Conservation (phyloP, 2,797 vertebrate genomes). For the Myripristis murdjan region DNA sequence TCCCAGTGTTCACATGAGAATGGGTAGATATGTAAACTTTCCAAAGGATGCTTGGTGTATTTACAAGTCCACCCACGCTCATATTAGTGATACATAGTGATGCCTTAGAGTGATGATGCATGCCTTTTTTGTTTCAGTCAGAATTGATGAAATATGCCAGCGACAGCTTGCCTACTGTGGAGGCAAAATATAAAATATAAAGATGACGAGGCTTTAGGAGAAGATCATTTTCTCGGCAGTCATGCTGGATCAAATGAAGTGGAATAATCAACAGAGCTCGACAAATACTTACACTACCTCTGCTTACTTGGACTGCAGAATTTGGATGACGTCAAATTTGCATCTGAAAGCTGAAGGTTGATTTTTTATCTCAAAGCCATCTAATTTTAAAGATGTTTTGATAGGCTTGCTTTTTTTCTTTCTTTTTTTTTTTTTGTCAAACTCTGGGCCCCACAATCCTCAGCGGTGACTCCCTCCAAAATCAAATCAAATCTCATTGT, state of each 20-base stretch:
- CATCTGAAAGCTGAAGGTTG: no score
- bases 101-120: background rate
- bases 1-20: conserved; percentile 67
- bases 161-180: background rate
- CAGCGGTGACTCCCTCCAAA: conserved; percentile 52
- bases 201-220: background rate
- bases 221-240: background rate
- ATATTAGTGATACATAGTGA: conserved; percentile 15
- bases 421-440: background rate
- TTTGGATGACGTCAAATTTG: background rate
- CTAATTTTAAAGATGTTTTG: no score
- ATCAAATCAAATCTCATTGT: conserved; percentile 73
- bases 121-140: conserved; percentile 1
- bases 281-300: no score
- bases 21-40: conserved; percentile 58
- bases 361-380: no score
- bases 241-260: background rate
- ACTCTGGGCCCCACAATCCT: conserved; percentile 30
- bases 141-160: background rate
- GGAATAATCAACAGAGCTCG: background rate
- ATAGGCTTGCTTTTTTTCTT: no score
- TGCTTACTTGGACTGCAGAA: background rate
- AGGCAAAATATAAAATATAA: background rate
- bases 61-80: conserved; percentile 48
- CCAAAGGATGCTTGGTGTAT: conserved; percentile 37